Conservation (phyloP, 2,113 vertebrate species). For the Elephas maximus region DNA sequence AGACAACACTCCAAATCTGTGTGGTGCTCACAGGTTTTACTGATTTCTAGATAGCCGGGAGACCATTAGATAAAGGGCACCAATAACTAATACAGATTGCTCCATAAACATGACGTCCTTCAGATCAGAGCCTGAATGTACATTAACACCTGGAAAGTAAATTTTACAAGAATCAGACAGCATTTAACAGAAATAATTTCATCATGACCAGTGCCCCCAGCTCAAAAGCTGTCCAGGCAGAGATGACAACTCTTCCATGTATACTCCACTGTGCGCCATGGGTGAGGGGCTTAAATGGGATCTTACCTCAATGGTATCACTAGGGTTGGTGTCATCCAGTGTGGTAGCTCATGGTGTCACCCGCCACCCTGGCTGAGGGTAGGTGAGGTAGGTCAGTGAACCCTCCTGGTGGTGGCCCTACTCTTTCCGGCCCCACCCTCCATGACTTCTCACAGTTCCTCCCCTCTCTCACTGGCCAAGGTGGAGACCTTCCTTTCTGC, state of each 20-base stretch:
- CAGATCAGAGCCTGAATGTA: neutral
- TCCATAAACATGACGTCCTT: neutral
- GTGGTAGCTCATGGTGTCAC: too few relatives aligned
- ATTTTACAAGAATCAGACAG: neutral
- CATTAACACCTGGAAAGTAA: neutral
- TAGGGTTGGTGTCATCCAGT: too few relatives aligned
- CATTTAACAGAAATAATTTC: neutral
- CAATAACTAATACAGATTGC: neutral
- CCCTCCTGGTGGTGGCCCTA: too few relatives aligned
- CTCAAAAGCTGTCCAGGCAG: neutral
- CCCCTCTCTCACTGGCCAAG: too few relatives aligned
- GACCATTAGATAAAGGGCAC: neutral
- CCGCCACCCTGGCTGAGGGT: too few relatives aligned
- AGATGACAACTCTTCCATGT: neutral
- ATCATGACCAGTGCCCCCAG: neutral
- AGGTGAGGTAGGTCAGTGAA: too few relatives aligned
- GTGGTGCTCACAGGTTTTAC: neutral
- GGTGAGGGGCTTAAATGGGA: neutral
- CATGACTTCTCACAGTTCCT: too few relatives aligned
- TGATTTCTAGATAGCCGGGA: neutral
- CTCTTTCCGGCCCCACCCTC: too few relatives aligned
- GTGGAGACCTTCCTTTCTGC: too few relatives aligned
- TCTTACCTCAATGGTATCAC: too few relatives aligned
- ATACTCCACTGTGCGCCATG: neutral
- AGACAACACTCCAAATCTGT: neutral